phyloP scores from a whole-genome alignment of 2,888 invertebrate species.

The Spialia ferax region DNA sequence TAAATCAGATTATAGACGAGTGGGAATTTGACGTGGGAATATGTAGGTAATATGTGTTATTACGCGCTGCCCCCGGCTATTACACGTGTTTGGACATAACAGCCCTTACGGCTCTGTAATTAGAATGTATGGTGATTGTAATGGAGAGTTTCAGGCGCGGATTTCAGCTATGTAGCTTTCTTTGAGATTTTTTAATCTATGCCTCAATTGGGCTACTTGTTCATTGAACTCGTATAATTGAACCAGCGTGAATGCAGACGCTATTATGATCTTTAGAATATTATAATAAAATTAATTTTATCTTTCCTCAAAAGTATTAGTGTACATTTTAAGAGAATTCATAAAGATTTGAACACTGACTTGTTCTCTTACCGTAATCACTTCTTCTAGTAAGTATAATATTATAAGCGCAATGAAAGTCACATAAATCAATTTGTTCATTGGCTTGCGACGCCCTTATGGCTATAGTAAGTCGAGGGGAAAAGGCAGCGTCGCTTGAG shows the following conservation, averaged over 20 bases:
- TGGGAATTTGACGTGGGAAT: slow-evolving; percentile 35
- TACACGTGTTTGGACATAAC: slow-evolving; percentile 1
- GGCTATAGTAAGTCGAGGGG: too few species aligned
- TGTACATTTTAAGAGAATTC: too few species aligned
- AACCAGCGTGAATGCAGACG: background rate
- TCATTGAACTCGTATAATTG: background rate
- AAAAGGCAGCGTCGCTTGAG: too few species aligned
- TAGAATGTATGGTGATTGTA: slow-evolving; percentile 10
- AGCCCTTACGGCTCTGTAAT: slow-evolving; percentile 9
- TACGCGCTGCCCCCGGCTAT: slow-evolving; percentile 9
- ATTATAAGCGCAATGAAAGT: too few species aligned
- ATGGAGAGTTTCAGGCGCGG: background rate
- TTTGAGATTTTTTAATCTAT: slow-evolving; percentile 3
- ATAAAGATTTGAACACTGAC: too few species aligned
- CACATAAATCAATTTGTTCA: too few species aligned
- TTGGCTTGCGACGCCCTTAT: too few species aligned
- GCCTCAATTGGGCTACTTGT: background rate
- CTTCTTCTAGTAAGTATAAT: too few species aligned
- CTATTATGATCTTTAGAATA: too few species aligned
- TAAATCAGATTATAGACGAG: slow-evolving; percentile 54
- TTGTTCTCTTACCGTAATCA: too few species aligned
- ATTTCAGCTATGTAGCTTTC: background rate
- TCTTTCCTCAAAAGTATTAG: too few species aligned
- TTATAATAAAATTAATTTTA: too few species aligned
- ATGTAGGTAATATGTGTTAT: slow-evolving; percentile 37